Percentiles rank a stretch among this genome's conserved stretches.
These are phyloP conservation scores for Drosophila rhopaloa DNA, from an alignment of 1,140 invertebrate species.

Conservation along the genomic window DNA sequence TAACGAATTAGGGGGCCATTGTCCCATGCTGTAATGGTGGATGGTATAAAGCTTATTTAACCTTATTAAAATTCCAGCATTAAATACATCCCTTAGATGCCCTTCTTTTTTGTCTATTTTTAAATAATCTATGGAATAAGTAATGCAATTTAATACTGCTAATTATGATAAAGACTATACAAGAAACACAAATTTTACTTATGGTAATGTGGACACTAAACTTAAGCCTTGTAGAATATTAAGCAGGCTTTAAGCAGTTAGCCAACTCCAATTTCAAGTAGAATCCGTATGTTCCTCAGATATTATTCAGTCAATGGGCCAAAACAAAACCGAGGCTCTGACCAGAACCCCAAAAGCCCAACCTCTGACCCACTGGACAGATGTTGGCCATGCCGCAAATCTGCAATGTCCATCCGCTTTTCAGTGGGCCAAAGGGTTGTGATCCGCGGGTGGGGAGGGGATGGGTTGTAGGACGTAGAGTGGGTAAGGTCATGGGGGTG, in stretches of 20 bases:
- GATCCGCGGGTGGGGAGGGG: neutral
- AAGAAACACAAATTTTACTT: no score
- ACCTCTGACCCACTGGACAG: conserved; percentile 34
- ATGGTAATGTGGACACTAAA: no score
- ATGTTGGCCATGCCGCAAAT: conserved; percentile 52
- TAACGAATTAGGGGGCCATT: conserved; percentile 24
- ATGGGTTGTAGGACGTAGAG: neutral
- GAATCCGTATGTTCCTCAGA: neutral
- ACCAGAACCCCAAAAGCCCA: conserved; percentile 17
- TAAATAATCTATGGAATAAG: no score
- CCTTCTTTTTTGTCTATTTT: no score
- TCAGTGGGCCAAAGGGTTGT: neutral
- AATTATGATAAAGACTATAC: no score
- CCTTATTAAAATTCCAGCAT: no score
- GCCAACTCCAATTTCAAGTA: neutral
- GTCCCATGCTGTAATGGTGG: neutral
- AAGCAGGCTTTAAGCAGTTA: neutral
- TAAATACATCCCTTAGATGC: no score
- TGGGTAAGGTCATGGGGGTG: conserved; percentile 13
- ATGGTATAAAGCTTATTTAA: neutral
- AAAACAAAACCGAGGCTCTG: conserved; percentile 21
- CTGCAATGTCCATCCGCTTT: conserved; percentile 37
- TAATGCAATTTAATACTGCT: no score
- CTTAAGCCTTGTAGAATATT: neutral
- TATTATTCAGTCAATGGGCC: conserved; percentile 41